These are phyloP conservation scores for Plebejus melissa DNA, from an alignment of 2,888 invertebrate species.

Conservation along the genomic window DNA sequence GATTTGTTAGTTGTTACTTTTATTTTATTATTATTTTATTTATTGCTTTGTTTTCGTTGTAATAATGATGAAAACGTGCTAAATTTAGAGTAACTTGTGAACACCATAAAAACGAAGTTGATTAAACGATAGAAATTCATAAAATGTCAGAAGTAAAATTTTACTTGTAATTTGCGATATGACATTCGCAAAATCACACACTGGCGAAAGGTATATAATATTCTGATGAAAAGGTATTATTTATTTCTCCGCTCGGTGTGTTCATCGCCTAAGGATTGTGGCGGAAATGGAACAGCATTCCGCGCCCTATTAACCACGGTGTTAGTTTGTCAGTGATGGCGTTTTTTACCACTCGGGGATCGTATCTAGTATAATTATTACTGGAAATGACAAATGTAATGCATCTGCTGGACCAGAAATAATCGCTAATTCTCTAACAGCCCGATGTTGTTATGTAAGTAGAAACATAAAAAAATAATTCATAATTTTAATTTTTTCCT, in stretches of 20 bases:
- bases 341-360: neutral
- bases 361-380: neutral
- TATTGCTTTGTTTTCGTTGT: too few species aligned
- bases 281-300: conserved; percentile 57
- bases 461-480: too few species aligned
- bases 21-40: neutral
- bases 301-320: conserved; percentile 43
- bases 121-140: too few species aligned
- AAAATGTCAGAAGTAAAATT: too few species aligned
- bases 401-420: neutral
- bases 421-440: neutral
- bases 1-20: neutral
- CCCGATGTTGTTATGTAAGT: too few species aligned
- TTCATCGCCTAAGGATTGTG: conserved; percentile 25
- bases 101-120: too few species aligned
- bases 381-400: neutral
- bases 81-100: too few species aligned
- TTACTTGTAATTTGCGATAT: too few species aligned
- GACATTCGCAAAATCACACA: too few species aligned
- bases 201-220: too few species aligned
- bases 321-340: conserved; percentile 31
- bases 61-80: too few species aligned
- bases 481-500: too few species aligned
- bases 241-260: conserved; percentile 2
- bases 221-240: neutral